A percentile compares a stretch with the other conserved stretches of the same genome.
Conservation (phyloP, 2,113 vertebrate species). For the Athene noctua region DNA sequence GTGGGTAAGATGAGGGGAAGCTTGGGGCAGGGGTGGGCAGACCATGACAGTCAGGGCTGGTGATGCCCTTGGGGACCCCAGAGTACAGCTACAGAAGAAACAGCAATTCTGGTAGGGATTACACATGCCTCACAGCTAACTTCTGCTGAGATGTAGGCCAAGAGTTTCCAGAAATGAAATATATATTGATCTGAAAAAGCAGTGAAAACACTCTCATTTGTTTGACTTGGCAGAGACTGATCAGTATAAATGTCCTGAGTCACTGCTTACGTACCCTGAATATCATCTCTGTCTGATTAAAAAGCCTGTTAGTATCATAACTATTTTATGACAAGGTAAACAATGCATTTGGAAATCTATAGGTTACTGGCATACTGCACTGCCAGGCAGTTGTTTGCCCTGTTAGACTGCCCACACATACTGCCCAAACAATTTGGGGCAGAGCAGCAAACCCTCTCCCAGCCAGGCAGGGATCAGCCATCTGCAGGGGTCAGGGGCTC, state of each 20-base stretch:
- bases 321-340: background rate
- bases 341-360: background rate
- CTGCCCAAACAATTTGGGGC: background rate
- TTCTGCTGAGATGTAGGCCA: constrained; percentile 29
- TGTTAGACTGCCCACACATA: fast-evolving
- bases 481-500: background rate
- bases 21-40: background rate
- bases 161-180: constrained; percentile 49
- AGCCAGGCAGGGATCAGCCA: background rate
- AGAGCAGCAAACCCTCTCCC: background rate
- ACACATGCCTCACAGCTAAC: background rate
- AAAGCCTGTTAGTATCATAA: background rate
- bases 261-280: constrained; percentile 18
- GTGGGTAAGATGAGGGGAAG: background rate
- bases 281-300: background rate
- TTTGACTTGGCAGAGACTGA: constrained; percentile 50
- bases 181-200: constrained; percentile 50
- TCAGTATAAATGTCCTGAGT: constrained; percentile 35
- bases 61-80: background rate
- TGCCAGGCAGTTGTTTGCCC: background rate
- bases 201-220: constrained; percentile 20
- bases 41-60: background rate
- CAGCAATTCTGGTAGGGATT: background rate
- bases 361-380: fast-evolving
- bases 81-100: background rate